Evolutionary conservation across 2,888 invertebrate species (phyloP).

Genomic region (Pseudococcus longispinus): DNA sequence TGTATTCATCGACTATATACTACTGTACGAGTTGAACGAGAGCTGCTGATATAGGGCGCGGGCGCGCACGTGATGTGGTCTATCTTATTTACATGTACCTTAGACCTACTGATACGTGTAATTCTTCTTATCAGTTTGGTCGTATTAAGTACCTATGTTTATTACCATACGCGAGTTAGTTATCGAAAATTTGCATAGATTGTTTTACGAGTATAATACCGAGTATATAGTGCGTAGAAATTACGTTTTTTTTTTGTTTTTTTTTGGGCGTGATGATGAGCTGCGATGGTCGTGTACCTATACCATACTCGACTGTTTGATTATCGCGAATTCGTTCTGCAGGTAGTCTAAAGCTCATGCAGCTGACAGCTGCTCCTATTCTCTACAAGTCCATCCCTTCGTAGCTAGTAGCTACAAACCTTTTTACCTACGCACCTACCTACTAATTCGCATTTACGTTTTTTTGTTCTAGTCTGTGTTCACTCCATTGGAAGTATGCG

Average conservation of each 20-base stretch:
- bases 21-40: too few relatives aligned
- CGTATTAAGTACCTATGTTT: neutral
- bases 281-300: neutral
- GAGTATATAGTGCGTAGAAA: neutral
- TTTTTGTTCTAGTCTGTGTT: conserved; percentile 80
- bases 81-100: neutral
- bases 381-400: too few relatives aligned
- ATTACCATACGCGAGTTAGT: neutral
- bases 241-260: neutral
- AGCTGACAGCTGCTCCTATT: too few relatives aligned
- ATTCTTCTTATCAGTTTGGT: neutral
- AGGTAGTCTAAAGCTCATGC: too few relatives aligned
- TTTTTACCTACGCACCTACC: neutral
- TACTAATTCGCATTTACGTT: neutral
- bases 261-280: neutral
- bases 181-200: conserved; percentile 26
- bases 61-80: neutral
- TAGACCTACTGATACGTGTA: neutral
- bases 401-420: too few relatives aligned
- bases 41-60: too few relatives aligned
- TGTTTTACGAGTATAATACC: neutral
- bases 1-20: too few relatives aligned
- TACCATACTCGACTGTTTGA: neutral
- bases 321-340: neutral
- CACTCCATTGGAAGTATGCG: conserved; percentile 93